Base-by-base conservation (phyloP, 2,797 vertebrate species). In the Hypotaenidia philippensis region DNA sequence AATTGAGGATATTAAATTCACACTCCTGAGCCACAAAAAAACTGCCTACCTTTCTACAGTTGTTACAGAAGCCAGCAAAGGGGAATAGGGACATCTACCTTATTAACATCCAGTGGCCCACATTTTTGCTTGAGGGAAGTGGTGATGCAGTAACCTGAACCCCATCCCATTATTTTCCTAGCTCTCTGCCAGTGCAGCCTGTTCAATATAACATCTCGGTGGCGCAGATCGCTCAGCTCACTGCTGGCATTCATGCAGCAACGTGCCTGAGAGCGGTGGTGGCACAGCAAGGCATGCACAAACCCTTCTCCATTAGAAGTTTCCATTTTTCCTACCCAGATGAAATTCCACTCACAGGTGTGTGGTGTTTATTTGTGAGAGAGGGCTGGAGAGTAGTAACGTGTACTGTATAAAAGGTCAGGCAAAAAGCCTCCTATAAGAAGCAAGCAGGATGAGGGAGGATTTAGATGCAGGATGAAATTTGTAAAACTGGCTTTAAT, bases 391-490 rank as follows among this genome's bases (percentile, higher is more conserved):
- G 36, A 80, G 44, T 27, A 75, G 71, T 74, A 75, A 83, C 22
- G 31, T 20, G 56, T 32, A 15, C 57, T n/a, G 69, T 13, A 44
- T 44, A 7, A 87, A 83, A 89, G 69, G 61, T 74, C 84, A 81
- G 80, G 91, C 50, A 69, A 75, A 90, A 76, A 65, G 20, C 19
- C 64, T 66, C 17, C 19, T 57, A 34, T 14, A 36, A 87, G 84
- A 22, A 87, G 65, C 65, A 74, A 74, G 87, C 50, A 91, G 90
- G 85, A 94, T 83, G 82, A 81, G 45, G 71, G 71, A 77, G 91
- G 93, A 92, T 95, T 96, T 96, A 89, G 68, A 44, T 32, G 38
- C 82, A 93, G 93, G 91, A 87, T 95, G 87, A 80, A 91, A 93
- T 87, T 1, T 85, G 79, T 87, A 85, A 93, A 96, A 80, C 18